These are phyloP conservation scores for Haemorhous mexicanus DNA, from an alignment of 2,113 vertebrate species.

Conservation along the genomic window DNA sequence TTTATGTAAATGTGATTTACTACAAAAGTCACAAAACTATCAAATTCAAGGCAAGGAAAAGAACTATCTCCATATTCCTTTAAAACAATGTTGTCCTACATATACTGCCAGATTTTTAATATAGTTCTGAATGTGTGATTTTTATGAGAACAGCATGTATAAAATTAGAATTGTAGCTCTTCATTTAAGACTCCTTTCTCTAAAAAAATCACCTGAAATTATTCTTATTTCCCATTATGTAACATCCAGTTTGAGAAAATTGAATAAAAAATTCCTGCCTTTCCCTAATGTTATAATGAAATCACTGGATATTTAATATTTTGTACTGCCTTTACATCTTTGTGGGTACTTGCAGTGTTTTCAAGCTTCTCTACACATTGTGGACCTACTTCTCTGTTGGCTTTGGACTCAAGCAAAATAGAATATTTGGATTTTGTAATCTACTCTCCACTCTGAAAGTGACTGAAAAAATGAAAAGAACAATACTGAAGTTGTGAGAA, in stretches of 20 bases:
- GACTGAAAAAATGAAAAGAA: background rate
- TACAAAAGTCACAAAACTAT: background rate
- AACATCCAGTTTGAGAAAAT: background rate
- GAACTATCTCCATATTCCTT: background rate
- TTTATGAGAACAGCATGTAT: background rate
- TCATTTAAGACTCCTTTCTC: background rate
- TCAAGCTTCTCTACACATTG: background rate
- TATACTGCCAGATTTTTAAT: background rate
- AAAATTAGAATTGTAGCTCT: background rate
- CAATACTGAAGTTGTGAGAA: background rate
- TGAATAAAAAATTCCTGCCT: background rate
- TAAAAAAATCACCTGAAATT: background rate
- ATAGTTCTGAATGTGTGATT: background rate
- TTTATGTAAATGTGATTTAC: background rate
- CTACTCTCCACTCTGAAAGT: background rate
- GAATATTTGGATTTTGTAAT: background rate
- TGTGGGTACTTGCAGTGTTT: background rate
- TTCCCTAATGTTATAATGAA: background rate
- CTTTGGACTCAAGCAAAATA: background rate
- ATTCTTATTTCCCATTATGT: background rate
- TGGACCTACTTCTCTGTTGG: background rate
- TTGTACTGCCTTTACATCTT: background rate
- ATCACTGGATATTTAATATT: background rate
- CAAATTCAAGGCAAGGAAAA: background rate
- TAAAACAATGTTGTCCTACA: background rate